Base-by-base conservation (phyloP, 2,888 invertebrate genomes). In the Ophion ellenae region DNA sequence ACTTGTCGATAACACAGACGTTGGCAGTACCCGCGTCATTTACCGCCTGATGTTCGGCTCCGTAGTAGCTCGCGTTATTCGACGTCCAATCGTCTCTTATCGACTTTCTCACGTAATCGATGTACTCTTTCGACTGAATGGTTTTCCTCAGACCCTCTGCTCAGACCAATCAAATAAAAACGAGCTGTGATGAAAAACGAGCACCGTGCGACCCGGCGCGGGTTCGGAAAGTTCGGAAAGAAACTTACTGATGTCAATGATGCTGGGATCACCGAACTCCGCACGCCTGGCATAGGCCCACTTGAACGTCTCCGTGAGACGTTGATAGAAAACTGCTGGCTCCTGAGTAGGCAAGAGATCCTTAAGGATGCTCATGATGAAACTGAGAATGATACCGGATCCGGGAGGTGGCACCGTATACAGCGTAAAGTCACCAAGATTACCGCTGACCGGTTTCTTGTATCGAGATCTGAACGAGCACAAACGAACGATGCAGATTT, bases 251-350 rank as follows among this genome's bases (percentile, higher is more conserved):
- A 97, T 95, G 90, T 98, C 95, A 70, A 96, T 94, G 92, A 96
- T 98, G 75, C 96, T 95, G 45, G 96, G 95, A 94, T 99, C 99
- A 0, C 98, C 99, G n/a, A 99, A 94, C 89, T 97, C 96, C 0
- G 98, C 97, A 84, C 99, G 95, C 83, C 96, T 96, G 0, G 98
- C 99, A 90, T 97, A 99, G 0, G 97, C 98, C 94, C 97, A 98
- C 93, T 99, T 99, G 91, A 98, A 97, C 0, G 98, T 96, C 93
- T 99, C 99, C 0, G 97, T 95, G 11, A 98, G 96, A 80, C 98
- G 96, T 91, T 99, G 99, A 92, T 97, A 97, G 1, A 97, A 97
- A 0, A 95, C 93, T 73, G 96, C 94, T 89, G 95, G 96, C 11
- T 95, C 94, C 0, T 94, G 89, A 9, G 95, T 96, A 82, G 97